Conservation (phyloP, 2,113 vertebrate genomes). For the Platanista minor region DNA sequence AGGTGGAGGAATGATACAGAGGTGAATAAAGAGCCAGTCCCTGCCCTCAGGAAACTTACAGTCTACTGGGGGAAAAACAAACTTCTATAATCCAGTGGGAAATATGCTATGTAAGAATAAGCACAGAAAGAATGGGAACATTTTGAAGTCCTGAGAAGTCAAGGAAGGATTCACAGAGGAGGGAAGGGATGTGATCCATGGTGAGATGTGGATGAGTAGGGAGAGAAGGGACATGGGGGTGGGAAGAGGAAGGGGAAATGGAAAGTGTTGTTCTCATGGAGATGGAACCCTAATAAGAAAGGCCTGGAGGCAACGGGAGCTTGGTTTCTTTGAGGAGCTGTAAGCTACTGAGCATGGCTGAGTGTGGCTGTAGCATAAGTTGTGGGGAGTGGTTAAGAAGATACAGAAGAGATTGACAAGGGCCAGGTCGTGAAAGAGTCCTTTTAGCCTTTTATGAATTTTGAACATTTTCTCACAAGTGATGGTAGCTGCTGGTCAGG, state of each 20-base stretch:
- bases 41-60: background rate
- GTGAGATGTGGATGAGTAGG: background rate
- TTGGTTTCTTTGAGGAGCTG: background rate
- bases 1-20: background rate
- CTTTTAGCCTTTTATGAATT: background rate
- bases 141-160: conserved; percentile 14
- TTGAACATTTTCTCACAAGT: background rate
- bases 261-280: background rate
- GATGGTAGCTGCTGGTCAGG: background rate
- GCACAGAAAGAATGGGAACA: background rate
- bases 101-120: background rate
- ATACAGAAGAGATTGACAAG: background rate
- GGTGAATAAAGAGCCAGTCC: background rate
- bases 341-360: background rate
- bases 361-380: background rate
- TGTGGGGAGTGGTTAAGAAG: background rate
- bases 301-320: background rate
- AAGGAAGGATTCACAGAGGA: background rate
- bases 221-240: background rate
- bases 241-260: background rate
- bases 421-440: background rate
- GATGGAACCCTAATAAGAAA: background rate
- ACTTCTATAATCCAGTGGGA: background rate
- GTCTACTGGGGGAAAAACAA: background rate
- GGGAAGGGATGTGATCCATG: background rate